Conservation (phyloP, 2,113 vertebrate species). For the Mirounga angustirostris region DNA sequence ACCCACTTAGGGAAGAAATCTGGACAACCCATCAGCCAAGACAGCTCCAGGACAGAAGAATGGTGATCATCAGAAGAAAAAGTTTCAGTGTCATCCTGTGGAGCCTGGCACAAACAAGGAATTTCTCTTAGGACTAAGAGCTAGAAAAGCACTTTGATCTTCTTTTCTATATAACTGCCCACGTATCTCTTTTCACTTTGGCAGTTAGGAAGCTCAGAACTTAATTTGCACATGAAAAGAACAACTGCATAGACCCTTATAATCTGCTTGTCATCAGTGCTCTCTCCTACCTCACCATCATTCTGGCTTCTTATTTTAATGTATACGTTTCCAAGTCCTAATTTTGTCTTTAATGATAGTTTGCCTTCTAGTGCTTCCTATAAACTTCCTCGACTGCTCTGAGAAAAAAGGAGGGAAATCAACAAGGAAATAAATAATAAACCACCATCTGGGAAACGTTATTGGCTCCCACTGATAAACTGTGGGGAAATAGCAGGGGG, state of each 20-base stretch:
- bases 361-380: neutral
- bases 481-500: neutral
- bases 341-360: constrained; percentile 3
- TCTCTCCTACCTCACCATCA: neutral
- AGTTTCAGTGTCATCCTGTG: neutral
- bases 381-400: neutral
- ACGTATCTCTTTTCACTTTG: neutral
- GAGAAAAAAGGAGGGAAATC: neutral
- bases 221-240: neutral
- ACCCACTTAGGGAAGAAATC: constrained; percentile 45
- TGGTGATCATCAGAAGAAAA: neutral
- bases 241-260: neutral
- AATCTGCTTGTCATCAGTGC: neutral
- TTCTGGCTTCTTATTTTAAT: neutral
- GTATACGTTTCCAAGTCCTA: neutral
- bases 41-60: neutral
- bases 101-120: neutral
- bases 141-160: neutral
- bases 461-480: neutral
- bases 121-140: neutral
- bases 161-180: neutral
- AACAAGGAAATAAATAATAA: constrained; percentile 46
- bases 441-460: neutral
- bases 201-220: neutral
- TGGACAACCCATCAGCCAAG: constrained; percentile 17